Percentiles rank a stretch among this genome's conserved stretches.
Conservation (phyloP, 2,113 vertebrate genomes). For the Oreotrochilus melanogaster region DNA sequence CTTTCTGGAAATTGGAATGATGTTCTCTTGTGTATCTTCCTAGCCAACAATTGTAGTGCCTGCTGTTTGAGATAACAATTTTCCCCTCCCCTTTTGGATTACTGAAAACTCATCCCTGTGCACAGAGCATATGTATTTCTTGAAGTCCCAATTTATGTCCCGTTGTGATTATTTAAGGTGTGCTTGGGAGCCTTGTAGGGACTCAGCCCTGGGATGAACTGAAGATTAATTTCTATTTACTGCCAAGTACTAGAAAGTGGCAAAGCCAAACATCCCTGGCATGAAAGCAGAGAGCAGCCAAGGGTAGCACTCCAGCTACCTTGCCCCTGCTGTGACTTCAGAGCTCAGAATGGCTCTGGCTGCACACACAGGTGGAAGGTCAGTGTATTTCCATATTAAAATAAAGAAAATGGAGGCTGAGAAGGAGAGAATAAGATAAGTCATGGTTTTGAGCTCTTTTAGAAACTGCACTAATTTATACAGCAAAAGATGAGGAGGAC, state of each 20-base stretch:
- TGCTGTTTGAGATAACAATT: constrained; percentile 19
- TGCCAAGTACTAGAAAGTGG: background rate
- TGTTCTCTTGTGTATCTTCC: constrained; percentile 14
- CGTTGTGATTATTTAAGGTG: constrained; percentile 32
- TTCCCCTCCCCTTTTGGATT: constrained; percentile 8
- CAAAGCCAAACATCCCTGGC: background rate
- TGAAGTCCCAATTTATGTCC: background rate
- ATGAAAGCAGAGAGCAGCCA: background rate
- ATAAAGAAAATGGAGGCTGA: background rate
- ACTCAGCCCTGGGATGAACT: background rate
- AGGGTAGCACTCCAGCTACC: background rate
- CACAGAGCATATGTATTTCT: background rate
- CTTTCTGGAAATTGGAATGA: constrained; percentile 9
- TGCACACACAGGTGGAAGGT: background rate
- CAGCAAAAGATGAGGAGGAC: background rate
- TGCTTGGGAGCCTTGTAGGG: background rate
- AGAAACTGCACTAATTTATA: background rate
- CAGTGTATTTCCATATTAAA: background rate
- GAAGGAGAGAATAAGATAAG: background rate
- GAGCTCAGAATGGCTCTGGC: background rate
- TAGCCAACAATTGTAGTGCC: background rate
- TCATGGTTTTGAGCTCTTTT: background rate
- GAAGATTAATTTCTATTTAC: constrained; percentile 55
- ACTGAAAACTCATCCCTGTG: background rate
- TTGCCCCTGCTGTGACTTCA: background rate